A percentile compares a stretch with the other conserved stretches of the same genome.
These are phyloP conservation scores for Drosophila testacea DNA, from an alignment of 2,888 invertebrate species.

Conservation along the genomic window DNA sequence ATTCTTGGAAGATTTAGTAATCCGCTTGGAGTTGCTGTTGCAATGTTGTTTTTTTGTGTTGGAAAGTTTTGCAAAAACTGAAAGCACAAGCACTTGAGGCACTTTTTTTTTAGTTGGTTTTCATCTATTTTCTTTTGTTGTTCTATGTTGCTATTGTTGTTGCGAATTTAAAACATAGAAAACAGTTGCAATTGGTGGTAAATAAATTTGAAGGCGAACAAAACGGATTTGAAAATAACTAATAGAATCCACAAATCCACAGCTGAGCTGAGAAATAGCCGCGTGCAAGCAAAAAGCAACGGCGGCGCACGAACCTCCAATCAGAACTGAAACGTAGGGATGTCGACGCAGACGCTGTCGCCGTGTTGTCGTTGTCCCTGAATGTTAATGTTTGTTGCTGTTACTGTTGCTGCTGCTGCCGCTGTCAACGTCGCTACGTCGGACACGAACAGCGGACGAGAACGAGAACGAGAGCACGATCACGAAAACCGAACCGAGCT, in stretches of 20 bases:
- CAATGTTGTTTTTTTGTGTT: conserved; percentile 16
- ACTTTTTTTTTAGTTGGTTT: conserved; percentile 23
- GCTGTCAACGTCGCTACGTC: conserved; percentile 32
- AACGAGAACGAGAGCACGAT: conserved; percentile 64
- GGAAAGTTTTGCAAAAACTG: conserved; percentile 52
- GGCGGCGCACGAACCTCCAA: conserved; percentile 83
- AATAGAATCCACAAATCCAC: conserved; percentile 63
- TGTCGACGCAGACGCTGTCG: conserved; percentile 74
- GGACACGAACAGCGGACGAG: conserved; percentile 51
- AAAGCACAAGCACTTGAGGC: conserved; percentile 51
- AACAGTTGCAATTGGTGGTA: conserved; percentile 51
- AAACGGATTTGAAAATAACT: conserved; percentile 59
- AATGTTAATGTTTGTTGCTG: conserved; percentile 65
- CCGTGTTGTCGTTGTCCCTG: conserved; percentile 75
- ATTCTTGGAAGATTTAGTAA: conserved; percentile 66
- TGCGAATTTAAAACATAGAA: conserved; percentile 48
- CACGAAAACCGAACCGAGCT: conserved; percentile 55
- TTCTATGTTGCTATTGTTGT: conserved; percentile 11
- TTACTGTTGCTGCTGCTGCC: conserved; percentile 33
- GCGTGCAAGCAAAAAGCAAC: conserved; percentile 77
- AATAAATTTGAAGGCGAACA: conserved; percentile 49
- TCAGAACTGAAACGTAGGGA: conserved; percentile 83
- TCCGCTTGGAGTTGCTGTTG: conserved; percentile 47
- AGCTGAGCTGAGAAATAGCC: conserved; percentile 72
- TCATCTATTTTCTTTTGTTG: conserved; percentile 16